Evolutionary conservation across 2,113 vertebrate species (phyloP).

Genomic region (Amblyopsis rosae): DNA sequence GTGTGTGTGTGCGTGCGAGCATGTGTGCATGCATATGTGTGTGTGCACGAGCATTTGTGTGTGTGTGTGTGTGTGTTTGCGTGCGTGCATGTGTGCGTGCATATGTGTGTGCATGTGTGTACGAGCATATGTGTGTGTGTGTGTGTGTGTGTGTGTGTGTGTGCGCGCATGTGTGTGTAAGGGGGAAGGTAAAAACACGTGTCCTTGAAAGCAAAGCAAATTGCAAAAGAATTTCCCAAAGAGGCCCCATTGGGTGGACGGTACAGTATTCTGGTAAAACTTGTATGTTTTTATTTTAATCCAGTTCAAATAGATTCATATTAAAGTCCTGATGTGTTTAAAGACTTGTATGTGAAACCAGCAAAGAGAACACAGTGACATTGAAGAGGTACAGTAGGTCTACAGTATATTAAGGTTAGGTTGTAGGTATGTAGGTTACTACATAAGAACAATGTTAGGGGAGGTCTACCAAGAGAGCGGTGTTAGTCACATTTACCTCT

Average conservation of each 20-base stretch:
- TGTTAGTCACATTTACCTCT: not conserved
- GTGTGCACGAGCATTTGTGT: no score
- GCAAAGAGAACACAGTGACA: not conserved
- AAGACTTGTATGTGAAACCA: not conserved
- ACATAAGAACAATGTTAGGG: no score
- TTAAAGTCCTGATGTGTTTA: not conserved
- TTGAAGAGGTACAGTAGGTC: not conserved
- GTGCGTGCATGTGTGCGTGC: no score
- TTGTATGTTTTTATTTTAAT: not conserved
- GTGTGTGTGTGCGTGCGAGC: not conserved
- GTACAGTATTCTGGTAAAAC: not conserved
- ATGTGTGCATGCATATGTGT: not conserved
- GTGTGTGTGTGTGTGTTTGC: not conserved
- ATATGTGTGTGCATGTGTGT: not conserved
- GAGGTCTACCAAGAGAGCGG: not conserved
- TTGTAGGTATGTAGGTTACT: no score
- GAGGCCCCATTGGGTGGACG: not conserved
- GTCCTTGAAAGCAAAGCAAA: conserved; percentile 7
- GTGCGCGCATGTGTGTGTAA: conserved; percentile 2
- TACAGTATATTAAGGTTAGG: no score
- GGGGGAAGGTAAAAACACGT: not conserved
- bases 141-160: conserved; percentile 6
- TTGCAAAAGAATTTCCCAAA: not conserved
- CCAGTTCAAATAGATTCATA: not conserved
- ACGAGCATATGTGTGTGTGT: no score